These are phyloP conservation scores for Cephalopachus bancanus DNA, from an alignment of 2,797 vertebrate genomes.

Conservation along the genomic window DNA sequence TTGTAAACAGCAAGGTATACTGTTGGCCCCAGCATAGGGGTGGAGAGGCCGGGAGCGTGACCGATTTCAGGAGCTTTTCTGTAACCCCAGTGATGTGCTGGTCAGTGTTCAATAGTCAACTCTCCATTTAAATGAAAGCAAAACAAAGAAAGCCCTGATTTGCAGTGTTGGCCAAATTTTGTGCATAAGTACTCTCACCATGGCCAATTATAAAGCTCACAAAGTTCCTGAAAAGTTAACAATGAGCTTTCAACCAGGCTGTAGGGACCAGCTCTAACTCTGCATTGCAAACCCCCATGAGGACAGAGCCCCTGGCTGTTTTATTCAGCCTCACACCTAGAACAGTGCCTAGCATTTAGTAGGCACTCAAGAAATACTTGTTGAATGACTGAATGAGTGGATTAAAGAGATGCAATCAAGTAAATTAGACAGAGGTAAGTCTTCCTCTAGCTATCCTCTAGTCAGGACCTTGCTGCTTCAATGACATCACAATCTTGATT, in stretches of 20 bases:
- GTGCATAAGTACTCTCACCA: not conserved
- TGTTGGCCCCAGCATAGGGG: not conserved
- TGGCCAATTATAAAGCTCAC: not conserved
- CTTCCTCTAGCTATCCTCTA: not conserved
- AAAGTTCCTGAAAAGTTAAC: constrained; percentile 26
- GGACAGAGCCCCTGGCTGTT: not conserved
- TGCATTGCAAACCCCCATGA: not conserved
- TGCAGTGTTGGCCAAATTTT: not conserved
- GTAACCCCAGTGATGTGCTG: not conserved
- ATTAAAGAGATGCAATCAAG: not conserved
- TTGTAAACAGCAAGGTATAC: not conserved
- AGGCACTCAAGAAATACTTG: constrained; percentile 20
- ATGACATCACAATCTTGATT: not conserved
- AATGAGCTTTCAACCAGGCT: not conserved
- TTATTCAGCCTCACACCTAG: not conserved
- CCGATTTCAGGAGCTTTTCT: not conserved
- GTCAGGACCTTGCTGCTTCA: not conserved
- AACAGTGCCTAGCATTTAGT: not conserved
- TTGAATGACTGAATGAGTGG: not conserved
- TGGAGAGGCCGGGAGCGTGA: not conserved
- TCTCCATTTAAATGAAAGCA: not conserved
- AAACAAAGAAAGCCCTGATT: not conserved
- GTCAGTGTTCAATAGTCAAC: not conserved
- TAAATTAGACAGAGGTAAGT: not conserved
- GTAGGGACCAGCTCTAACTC: not conserved